Base-by-base conservation (phyloP, 2,888 invertebrate species). In the Euplexia lucipara region DNA sequence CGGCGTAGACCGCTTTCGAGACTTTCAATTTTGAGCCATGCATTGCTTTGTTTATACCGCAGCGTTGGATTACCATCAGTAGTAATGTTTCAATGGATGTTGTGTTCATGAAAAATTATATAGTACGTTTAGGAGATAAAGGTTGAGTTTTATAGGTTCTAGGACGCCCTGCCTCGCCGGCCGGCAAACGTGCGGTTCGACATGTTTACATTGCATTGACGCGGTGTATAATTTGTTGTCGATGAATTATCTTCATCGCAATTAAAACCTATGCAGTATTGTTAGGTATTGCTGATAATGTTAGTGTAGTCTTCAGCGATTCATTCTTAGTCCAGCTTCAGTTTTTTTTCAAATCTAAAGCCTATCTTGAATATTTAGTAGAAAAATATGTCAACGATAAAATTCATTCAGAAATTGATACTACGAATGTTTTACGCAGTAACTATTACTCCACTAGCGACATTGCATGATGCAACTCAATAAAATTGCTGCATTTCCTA, bases 141-240 rank as follows among this genome's bases (percentile, higher is more conserved):
- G 39, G 39, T 49, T 41, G 30, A 42, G 9, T 64, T 47, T 45
- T 47, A 42, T 52, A 22, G 30, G 42, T 65, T 60, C 18, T 35
- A 56, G 51, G 63, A 42, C 35, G 61, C 45, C 39, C 35, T 61
- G 34, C 16, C n/a, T 45, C 30, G 62, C 76, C 76, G 70, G 74
- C 86, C 85, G 86, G 83, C 70, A 56, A 80, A 68, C 83, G 83
- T 85, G 86, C 77, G 77, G 48, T 35, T 77, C 72, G 70, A 60
- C 73, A 78, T 87, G 86, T 88, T 89, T 86, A 87, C 86, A 78
- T 84, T 62, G n/a, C 53, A 51, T 51, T 58, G 48, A 54, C 58
- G 68, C 20, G 32, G 18, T 44, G 47, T 47, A 73, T 62, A 39
- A 70, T 62, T 51, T 67, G 22, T 18, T 32, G 8, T 44, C 34